Percentiles rank a stretch among this genome's conserved stretches.
Conservation (phyloP, 1,140 invertebrate species). For the Orussus abietinus region DNA sequence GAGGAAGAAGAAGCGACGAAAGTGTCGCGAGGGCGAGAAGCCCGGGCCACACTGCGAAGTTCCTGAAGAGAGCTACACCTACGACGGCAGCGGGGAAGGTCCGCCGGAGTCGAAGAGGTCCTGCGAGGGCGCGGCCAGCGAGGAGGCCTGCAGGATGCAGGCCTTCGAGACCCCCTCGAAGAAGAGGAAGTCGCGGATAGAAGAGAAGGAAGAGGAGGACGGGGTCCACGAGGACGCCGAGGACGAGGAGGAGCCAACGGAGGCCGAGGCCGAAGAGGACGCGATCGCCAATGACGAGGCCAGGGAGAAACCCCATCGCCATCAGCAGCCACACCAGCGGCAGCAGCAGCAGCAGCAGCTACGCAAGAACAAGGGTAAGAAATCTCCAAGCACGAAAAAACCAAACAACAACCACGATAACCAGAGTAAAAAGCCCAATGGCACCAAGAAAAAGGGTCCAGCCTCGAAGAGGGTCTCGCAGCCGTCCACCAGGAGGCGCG, state of each 20-base stretch:
- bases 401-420: background rate
- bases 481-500: background rate
- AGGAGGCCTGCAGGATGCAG: constrained; percentile 35
- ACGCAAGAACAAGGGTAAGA: background rate
- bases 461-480: background rate
- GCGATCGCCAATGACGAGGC: background rate
- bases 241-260: background rate
- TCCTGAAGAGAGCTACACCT: background rate
- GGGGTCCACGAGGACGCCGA: constrained; percentile 5
- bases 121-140: constrained; percentile 36
- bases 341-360: no score
- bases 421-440: background rate
- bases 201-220: constrained; percentile 12
- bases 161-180: constrained; percentile 32
- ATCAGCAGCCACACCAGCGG: background rate
- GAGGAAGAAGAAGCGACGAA: constrained; percentile 36
- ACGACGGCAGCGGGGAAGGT: constrained; percentile 12
- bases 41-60: constrained; percentile 32
- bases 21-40: constrained; percentile 30
- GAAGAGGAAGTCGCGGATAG: constrained; percentile 45
- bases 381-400: constrained; percentile 1
- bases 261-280: background rate
- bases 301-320: no score
- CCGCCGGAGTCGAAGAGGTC: constrained; percentile 36
- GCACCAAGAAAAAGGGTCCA: background rate